Evolutionary conservation across 2,888 invertebrate genomes (phyloP).

Genomic region (Lamellibrachia columna): DNA sequence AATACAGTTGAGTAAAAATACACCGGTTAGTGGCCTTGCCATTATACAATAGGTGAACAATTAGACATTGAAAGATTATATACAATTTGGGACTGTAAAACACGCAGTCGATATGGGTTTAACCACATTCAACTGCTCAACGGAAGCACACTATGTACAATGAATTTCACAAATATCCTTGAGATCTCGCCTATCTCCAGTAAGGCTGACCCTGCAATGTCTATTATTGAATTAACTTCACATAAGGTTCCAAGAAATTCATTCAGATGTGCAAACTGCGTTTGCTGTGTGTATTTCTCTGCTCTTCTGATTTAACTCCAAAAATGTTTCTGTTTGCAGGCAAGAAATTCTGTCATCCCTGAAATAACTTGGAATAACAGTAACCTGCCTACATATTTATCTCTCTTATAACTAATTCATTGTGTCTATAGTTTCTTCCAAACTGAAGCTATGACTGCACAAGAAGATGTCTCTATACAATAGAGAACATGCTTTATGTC

Average conservation of each 20-base stretch:
- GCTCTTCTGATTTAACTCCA: not conserved
- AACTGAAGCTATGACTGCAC: too few species aligned
- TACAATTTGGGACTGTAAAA: conserved; percentile 16
- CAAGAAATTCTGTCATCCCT: not conserved
- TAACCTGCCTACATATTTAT: not conserved
- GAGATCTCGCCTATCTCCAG: not conserved
- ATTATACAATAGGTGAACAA: not conserved
- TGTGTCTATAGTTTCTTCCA: not conserved
- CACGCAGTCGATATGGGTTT: not conserved
- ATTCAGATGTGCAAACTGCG: not conserved
- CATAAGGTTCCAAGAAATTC: not conserved
- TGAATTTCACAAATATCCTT: not conserved
- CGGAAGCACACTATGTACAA: not conserved
- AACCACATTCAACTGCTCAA: not conserved
- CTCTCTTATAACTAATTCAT: not conserved
- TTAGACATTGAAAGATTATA: conserved; percentile 14
- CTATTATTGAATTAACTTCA: not conserved
- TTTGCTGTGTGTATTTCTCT: not conserved
- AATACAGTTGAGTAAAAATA: not conserved
- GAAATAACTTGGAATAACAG: not conserved
- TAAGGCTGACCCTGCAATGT: not conserved
- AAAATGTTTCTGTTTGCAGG: not conserved
- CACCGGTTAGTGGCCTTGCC: not conserved
- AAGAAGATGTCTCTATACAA: not conserved
- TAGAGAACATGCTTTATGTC: not conserved